Evolutionary conservation across 2,113 vertebrate species (phyloP), one percentile per base, ranked within the genome.

Genomic region (Noctilio leporinus): DNA sequence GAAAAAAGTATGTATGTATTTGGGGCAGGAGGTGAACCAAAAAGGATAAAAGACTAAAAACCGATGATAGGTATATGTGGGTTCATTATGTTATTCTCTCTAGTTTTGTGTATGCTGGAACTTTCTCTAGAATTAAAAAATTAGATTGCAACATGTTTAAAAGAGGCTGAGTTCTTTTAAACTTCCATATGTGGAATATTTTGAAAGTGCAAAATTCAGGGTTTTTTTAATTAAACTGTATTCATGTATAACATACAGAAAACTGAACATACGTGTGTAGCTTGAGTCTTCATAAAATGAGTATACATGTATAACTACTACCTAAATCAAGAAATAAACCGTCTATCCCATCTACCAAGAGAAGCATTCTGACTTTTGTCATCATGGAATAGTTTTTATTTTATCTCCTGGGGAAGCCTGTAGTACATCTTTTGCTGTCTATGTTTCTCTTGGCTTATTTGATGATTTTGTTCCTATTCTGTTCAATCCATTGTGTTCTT

Each of bases 111-210:
- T 38, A 10, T 88, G 9, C 57, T 51, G 64, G 83, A 78, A 49
- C 55, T 86, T 91, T 85, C 15, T 53, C n/a, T 16, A 67, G 38
- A 45, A 10, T 83, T 87, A 64, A 35, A 59, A 85, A 35, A 4
- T 72, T 82, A 19, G 26, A 53, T 94, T 64, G 8, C 17, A 85
- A 28, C 87, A 35, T n/a, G n/a, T 93, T 89, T 96, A 92, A 96
- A 92, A 93, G 84, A 80, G 43, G 7, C 47, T 26, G 78, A 87
- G 6, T 92, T 94, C 47, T 92, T 81, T 95, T 82, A 24, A 89
- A 72, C 12, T 7, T 55, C 86, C 30, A n/a, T 35, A 53, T 86
- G 20, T 93, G 35, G 10, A 57, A 15, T 76, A 73, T 7, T 84
- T 94, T 73, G 86, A 67, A 85, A 85, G 51, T 4, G 2, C 84